These are phyloP conservation scores for Poecile atricapillus DNA, from an alignment of 2,113 vertebrate species.

Conservation along the genomic window DNA sequence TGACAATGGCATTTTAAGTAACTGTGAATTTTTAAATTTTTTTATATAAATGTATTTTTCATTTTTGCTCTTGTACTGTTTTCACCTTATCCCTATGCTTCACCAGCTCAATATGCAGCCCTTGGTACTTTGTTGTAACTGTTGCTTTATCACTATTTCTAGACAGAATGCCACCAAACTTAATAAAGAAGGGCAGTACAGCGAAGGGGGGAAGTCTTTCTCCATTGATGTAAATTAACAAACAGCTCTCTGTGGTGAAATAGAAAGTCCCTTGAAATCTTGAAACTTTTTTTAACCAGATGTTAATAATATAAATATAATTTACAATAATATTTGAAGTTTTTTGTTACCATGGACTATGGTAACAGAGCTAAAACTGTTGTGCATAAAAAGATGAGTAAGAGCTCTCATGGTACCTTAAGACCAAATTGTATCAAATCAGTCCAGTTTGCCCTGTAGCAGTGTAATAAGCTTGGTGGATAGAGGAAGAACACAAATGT, in stretches of 20 bases:
- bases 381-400: not conserved
- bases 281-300: not conserved
- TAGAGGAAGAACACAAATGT: not conserved
- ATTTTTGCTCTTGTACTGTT: not conserved
- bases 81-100: not conserved
- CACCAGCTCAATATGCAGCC: not conserved
- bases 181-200: not conserved
- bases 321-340: not conserved
- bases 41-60: not conserved
- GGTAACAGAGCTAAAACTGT: not conserved
- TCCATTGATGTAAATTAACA: not conserved
- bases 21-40: not conserved
- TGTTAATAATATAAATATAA: not conserved
- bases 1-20: not conserved
- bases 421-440: not conserved
- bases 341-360: not conserved
- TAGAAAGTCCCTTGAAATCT: not conserved
- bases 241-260: not conserved
- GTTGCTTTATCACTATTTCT: not conserved
- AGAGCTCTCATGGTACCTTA: not conserved
- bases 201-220: not conserved
- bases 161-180: not conserved
- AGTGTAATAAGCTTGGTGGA: not conserved
- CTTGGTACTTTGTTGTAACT: not conserved
- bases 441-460: not conserved